Base-by-base conservation (phyloP, 1,140 invertebrate genomes). In the Saccostrea cuccullata region DNA sequence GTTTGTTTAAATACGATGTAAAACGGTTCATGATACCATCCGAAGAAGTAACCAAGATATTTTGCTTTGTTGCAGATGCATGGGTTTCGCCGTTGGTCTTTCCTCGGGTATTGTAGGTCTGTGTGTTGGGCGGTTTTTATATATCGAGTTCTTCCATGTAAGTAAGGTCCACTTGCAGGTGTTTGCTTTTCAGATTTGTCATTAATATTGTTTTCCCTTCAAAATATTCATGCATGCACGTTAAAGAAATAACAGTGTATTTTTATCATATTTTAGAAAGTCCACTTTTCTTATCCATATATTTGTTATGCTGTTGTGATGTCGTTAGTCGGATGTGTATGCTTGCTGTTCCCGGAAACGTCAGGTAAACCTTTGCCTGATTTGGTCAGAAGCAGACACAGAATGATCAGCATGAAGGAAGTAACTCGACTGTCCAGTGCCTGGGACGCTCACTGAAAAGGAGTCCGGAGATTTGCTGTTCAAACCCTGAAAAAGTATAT, bases 341-440 rank as follows among this genome's bases (percentile, higher is more conserved):
- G 89, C 12, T 86, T 93, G 0, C 17, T 91, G 2, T 90, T 93
- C 23, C 91, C 91, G 12, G 92, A 92, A 84, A 92, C 92, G 0
- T 87, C 90, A 2, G n/a, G 86, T n/a, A 85, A 85, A 12, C 91
- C 92, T 13, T 84, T 93, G 47, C 91, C 90, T 12, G 92, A 92
- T 83, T 87, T 93, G 15, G 87, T 92, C n/a, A 90, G 88, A 13
- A 92, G 92, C 86, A 91, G 91, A 15, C 92, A 93, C 85, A 89
- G 92, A 20, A 91, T 90, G 67, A 91, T 92, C 83, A 90, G 90
- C 17, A 85, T 92, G 26, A 89, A 90, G 67, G 90, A 91, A 23
- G 89, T 88, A 6, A 90, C 90, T 15, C 40, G 88, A 17, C 86
- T 92, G 30, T 88, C 91, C 77, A 83, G 85, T 77, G 88, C 88